Conservation (phyloP, 2,888 invertebrate genomes). For the Catocala sponsa region DNA sequence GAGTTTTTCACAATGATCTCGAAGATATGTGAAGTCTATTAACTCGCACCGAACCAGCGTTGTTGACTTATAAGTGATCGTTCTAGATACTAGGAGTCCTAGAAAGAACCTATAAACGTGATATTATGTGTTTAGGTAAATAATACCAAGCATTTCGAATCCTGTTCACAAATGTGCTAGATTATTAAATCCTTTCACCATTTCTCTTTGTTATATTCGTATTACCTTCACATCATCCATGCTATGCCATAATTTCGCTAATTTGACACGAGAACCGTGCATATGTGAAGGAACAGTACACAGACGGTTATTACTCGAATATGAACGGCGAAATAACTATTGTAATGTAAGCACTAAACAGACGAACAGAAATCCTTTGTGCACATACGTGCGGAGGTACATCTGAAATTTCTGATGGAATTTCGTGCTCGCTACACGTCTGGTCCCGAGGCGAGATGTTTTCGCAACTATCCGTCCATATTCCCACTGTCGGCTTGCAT, state of each 20-base stretch:
- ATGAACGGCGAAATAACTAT: conserved; percentile 27
- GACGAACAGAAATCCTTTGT: conserved; percentile 41
- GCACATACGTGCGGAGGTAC: neutral
- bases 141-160: too few relatives aligned
- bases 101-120: too few relatives aligned
- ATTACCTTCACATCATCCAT: neutral
- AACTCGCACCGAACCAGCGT: too few relatives aligned
- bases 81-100: too few relatives aligned
- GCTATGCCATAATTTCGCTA: neutral
- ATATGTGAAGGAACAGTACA: neutral
- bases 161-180: too few relatives aligned
- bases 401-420: neutral
- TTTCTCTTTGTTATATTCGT: neutral
- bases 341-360: conserved; percentile 32
- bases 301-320: neutral
- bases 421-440: neutral
- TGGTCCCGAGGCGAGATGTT: neutral
- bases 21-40: too few relatives aligned
- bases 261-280: neutral
- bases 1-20: too few relatives aligned
- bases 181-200: too few relatives aligned
- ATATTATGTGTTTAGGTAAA: too few relatives aligned
- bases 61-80: too few relatives aligned
- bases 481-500: neutral
- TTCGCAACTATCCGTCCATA: neutral